Percentiles rank a stretch among this genome's conserved stretches.
Evolutionary conservation across 2,888 invertebrate species (phyloP).

Genomic region (Cephus spinipes): DNA sequence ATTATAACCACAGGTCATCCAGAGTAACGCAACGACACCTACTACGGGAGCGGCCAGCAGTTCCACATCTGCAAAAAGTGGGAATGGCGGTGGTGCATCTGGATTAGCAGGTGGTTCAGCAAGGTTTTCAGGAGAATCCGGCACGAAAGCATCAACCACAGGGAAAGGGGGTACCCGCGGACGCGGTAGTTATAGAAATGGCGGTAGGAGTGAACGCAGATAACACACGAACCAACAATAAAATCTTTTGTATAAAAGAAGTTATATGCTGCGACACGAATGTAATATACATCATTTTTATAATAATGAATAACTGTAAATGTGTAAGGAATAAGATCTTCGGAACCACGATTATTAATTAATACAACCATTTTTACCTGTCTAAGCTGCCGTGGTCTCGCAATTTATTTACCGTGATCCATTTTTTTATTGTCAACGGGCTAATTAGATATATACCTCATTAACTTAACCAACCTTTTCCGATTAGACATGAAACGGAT

Average conservation of each 20-base stretch:
- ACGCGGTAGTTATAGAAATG: constrained; percentile 59
- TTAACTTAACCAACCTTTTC: neutral
- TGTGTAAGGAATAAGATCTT: constrained; percentile 20
- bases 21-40: constrained; percentile 50
- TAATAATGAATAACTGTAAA: constrained; percentile 34
- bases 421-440: neutral
- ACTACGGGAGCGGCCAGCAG: constrained; percentile 44
- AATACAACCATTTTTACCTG: constrained; percentile 19
- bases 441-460: neutral
- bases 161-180: constrained; percentile 57
- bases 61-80: constrained; percentile 53
- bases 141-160: constrained; percentile 48
- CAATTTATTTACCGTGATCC: neutral
- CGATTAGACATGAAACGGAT: neutral
- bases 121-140: constrained; percentile 48
- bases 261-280: constrained; percentile 15
- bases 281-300: constrained; percentile 47
- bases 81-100: constrained; percentile 43
- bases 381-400: constrained; percentile 7
- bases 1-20: constrained; percentile 40
- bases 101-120: constrained; percentile 26
- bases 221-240: constrained; percentile 50
- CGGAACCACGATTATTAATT: constrained; percentile 17
- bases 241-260: constrained; percentile 29
- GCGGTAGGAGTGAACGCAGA: constrained; percentile 61